A percentile compares a stretch with the other conserved stretches of the same genome.
These are phyloP conservation scores for Wiebesia pumilae DNA, from an alignment of 1,140 invertebrate genomes.

Conservation along the genomic window DNA sequence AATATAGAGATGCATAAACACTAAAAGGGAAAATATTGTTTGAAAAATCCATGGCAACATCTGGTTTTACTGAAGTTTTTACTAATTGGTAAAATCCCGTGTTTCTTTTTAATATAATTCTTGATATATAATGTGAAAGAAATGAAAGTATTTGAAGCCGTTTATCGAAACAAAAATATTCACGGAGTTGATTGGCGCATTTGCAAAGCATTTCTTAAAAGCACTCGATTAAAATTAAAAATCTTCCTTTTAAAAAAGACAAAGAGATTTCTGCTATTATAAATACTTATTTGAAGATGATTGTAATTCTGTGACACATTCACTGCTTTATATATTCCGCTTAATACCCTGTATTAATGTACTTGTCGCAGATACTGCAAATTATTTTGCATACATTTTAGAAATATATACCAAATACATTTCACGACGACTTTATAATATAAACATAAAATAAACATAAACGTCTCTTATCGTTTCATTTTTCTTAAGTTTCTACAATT, in stretches of 20 bases:
- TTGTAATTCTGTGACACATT: neutral
- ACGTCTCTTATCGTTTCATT: no score
- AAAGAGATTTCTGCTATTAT: neutral
- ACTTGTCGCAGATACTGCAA: neutral
- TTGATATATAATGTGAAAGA: neutral
- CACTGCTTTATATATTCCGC: neutral
- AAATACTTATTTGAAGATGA: conserved; percentile 1
- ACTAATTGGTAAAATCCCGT: neutral
- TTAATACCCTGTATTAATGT: neutral
- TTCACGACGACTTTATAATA: neutral
- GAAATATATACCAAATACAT: neutral
- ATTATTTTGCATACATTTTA: neutral
- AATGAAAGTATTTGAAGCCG: neutral
- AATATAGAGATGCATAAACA: neutral
- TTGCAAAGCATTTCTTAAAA: neutral
- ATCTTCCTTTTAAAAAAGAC: neutral
- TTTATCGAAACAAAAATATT: neutral
- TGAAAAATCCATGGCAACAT: neutral
- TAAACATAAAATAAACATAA: no score
- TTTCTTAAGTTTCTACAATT: no score
- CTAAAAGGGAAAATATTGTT: neutral
- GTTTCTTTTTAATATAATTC: conserved; percentile 1
- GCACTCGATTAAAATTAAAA: no score
- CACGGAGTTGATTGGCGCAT: neutral
- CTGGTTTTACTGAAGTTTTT: neutral